Evolutionary conservation across 2,797 vertebrate genomes (phyloP).

Genomic region (Falco biarmicus): DNA sequence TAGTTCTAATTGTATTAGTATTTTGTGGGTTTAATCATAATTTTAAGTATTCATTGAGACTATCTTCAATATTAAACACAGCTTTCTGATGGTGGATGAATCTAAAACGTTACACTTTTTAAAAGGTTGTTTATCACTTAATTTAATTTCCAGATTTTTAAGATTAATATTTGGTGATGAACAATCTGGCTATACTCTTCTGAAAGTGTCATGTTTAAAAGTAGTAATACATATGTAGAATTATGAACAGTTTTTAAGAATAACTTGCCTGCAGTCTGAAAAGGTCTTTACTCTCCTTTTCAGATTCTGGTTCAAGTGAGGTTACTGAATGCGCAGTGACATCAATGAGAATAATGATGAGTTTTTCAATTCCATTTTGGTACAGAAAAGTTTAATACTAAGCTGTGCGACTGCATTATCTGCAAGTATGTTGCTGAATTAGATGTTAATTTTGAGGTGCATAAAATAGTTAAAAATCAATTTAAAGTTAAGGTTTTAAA

Average conservation of each 20-base stretch:
- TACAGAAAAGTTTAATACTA: conserved; percentile 59
- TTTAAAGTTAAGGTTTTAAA: conserved; percentile 85
- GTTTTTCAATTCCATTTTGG: conserved; percentile 21
- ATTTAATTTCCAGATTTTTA: background rate
- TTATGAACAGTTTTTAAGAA: background rate
- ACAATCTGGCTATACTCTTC: background rate
- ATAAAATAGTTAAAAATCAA: conserved; percentile 86
- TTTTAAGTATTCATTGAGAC: background rate
- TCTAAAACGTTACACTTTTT: background rate
- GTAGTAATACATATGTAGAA: background rate
- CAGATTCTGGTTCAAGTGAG: conserved; percentile 1
- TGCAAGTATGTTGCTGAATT: conserved; percentile 73
- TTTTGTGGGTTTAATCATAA: background rate
- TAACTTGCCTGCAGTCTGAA: background rate
- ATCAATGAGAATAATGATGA: conserved; percentile 36
- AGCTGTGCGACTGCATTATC: conserved; percentile 60
- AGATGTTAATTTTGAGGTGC: conserved; percentile 83
- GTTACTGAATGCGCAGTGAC: background rate
- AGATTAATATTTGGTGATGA: background rate
- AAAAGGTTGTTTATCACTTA: background rate
- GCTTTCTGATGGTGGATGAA: background rate
- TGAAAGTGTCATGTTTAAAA: background rate
- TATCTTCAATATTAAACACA: background rate
- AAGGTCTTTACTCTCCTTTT: background rate
- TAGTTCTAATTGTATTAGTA: background rate